Evolutionary conservation across 2,797 vertebrate species (phyloP).

Genomic region (Pangasius djambal): DNA sequence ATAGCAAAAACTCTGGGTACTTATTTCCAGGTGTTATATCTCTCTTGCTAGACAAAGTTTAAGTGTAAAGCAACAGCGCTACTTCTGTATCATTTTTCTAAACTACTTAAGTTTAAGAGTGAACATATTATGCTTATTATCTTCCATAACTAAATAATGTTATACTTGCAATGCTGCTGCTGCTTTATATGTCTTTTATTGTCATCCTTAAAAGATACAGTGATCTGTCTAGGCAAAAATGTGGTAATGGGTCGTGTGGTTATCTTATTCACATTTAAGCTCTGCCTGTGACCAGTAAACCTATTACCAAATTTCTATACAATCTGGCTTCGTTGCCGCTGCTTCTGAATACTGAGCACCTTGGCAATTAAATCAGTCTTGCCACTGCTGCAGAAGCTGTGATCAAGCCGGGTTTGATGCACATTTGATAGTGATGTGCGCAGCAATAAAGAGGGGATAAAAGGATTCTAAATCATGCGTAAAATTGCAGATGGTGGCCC

Average conservation of each 20-base stretch:
- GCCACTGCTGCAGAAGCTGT: slow-evolving; percentile 70
- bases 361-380: slow-evolving; percentile 56
- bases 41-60: too few relatives aligned
- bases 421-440: slow-evolving; percentile 74
- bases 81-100: not conserved
- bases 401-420: slow-evolving; percentile 65
- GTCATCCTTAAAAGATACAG: not conserved
- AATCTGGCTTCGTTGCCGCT: slow-evolving; percentile 18
- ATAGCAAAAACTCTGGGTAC: too few relatives aligned
- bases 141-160: not conserved
- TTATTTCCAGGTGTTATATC: too few relatives aligned
- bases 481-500: slow-evolving; percentile 89
- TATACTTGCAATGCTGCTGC: not conserved
- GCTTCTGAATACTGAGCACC: slow-evolving; percentile 38
- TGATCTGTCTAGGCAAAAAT: not conserved
- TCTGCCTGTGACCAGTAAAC: not conserved
- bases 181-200: not conserved
- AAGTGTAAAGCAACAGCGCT: too few relatives aligned
- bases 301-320: slow-evolving; percentile 34
- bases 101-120: not conserved
- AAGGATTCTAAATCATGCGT: slow-evolving; percentile 85
- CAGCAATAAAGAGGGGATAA: slow-evolving; percentile 76
- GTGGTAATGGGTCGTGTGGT: not conserved
- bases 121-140: not conserved
- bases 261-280: not conserved